Percentiles rank a stretch among this genome's conserved stretches.
Conservation (phyloP, 2,888 invertebrate species). For the Leptarthrus brevirostris region DNA sequence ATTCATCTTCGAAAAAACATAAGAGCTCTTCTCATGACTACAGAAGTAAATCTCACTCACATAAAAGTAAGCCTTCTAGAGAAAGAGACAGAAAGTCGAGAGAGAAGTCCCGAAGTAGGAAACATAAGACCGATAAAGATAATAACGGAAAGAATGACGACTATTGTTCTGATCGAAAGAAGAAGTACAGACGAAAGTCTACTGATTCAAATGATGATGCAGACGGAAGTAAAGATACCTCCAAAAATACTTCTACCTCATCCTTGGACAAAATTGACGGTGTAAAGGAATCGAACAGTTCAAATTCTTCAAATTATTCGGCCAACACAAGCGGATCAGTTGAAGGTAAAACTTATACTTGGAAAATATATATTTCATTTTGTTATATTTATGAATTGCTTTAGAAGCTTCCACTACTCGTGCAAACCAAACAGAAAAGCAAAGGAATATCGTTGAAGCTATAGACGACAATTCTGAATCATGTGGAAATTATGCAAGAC, state of each 20-base stretch:
- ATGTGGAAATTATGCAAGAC: slow-evolving; percentile 3
- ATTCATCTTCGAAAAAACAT: slow-evolving; percentile 14
- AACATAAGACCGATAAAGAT: slow-evolving; percentile 63
- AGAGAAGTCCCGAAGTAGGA: slow-evolving; percentile 61
- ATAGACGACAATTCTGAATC: background rate
- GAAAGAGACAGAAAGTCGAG: slow-evolving; percentile 8
- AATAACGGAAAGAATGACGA: slow-evolving; percentile 73
- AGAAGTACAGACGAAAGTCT: slow-evolving; percentile 76
- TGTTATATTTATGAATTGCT: background rate
- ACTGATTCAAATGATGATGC: slow-evolving; percentile 83
- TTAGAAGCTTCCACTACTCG: too few species aligned
- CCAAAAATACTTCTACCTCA: slow-evolving; percentile 64
- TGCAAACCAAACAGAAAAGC: too few species aligned
- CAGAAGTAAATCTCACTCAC: slow-evolving; percentile 7
- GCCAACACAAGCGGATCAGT: slow-evolving; percentile 27
- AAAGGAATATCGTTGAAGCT: too few species aligned
- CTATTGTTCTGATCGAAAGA: slow-evolving; percentile 76
- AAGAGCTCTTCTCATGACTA: slow-evolving; percentile 11
- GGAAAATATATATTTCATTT: too few species aligned
- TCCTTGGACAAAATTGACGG: slow-evolving; percentile 21
- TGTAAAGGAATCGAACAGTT: slow-evolving; percentile 17
- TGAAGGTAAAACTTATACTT: too few species aligned
- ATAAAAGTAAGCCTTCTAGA: slow-evolving; percentile 20
- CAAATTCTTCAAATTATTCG: slow-evolving; percentile 44
- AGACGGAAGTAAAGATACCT: slow-evolving; percentile 66